Percentiles rank a stretch among this genome's conserved stretches.
phyloP scores from a whole-genome alignment of 2,113 vertebrate species.

The Notechis scutatus region DNA sequence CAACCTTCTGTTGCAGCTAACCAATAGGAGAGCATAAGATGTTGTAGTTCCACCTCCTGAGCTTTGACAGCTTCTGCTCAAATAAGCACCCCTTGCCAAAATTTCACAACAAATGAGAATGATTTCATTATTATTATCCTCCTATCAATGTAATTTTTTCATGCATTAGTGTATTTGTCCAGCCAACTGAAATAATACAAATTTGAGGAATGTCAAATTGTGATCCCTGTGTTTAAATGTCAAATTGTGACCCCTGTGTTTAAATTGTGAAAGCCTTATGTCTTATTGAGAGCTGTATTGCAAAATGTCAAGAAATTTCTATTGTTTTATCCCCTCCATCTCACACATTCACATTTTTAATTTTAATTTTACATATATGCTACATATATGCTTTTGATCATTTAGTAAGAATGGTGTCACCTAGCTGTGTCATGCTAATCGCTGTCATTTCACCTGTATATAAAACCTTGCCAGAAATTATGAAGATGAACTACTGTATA shows the following conservation, averaged over 20 bases:
- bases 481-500: background rate
- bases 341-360: background rate
- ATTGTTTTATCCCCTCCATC: background rate
- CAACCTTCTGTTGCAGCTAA: background rate
- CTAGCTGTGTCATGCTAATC: background rate
- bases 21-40: background rate
- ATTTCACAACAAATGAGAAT: background rate
- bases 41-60: background rate
- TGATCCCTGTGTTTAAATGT: background rate
- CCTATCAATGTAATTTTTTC: background rate
- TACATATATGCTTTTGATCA: background rate
- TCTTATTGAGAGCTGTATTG: background rate
- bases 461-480: background rate
- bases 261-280: no score
- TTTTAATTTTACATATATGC: background rate
- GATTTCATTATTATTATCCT: background rate
- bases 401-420: background rate
- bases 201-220: background rate
- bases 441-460: background rate
- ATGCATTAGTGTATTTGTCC: background rate
- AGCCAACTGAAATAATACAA: background rate
- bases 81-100: background rate
- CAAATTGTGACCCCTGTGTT: no score
- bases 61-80: background rate
- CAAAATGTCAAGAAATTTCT: background rate